Evolutionary conservation across 2,113 vertebrate genomes (phyloP).

Genomic region (Bufo bufo): DNA sequence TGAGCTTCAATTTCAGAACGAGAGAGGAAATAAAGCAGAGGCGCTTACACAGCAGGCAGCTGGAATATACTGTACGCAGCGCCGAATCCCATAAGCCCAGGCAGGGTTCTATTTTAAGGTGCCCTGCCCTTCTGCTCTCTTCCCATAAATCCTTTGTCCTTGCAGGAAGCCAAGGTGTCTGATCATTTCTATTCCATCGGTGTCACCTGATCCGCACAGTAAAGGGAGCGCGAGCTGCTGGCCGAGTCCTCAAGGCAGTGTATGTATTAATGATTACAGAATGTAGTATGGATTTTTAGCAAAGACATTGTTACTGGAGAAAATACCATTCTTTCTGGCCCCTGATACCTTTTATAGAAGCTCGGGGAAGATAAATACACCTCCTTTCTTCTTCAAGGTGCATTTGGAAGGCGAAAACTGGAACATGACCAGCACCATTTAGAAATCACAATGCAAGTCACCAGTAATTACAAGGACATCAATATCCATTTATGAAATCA

Average conservation of each 20-base stretch:
- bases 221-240: conserved; percentile 14
- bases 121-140: conserved; percentile 15
- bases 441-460: background rate
- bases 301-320: conserved; percentile 33
- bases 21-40: background rate
- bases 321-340: conserved; percentile 25
- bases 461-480: background rate
- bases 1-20: conserved; percentile 34
- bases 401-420: background rate
- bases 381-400: background rate
- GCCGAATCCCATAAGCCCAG: conserved; percentile 31
- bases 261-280: conserved; percentile 53
- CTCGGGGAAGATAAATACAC: background rate
- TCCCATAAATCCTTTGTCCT: conserved; percentile 49
- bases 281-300: conserved; percentile 53
- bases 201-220: conserved; percentile 12
- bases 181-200: conserved; percentile 44
- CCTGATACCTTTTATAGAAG: conserved; percentile 1
- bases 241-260: conserved; percentile 51
- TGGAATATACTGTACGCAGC: background rate
- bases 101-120: conserved; percentile 42
- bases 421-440: background rate
- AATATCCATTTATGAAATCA: too few relatives aligned
- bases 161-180: conserved; percentile 44
- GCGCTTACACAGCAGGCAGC: conserved; percentile 9